A percentile compares a stretch with the other conserved stretches of the same genome.
These are phyloP conservation scores for Scolopax bukidnonensis DNA, from an alignment of 2,797 vertebrate genomes.

Conservation along the genomic window DNA sequence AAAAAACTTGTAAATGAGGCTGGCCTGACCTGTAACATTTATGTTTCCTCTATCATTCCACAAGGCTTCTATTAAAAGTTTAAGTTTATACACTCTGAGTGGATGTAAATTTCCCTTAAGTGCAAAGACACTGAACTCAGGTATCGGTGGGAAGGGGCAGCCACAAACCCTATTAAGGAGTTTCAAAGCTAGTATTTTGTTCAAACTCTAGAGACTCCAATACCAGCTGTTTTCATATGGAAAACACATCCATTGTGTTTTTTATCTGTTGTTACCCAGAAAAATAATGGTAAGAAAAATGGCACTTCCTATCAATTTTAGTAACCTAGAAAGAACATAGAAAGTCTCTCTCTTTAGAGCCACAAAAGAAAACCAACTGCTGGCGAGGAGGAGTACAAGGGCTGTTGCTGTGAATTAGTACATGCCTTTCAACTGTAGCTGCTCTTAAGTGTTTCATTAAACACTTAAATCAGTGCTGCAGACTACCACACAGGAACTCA, in stretches of 20 bases:
- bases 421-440: not conserved
- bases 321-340: not conserved
- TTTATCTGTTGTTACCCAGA: not conserved
- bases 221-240: not conserved
- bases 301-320: not conserved
- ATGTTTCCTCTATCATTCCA: not conserved
- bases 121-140: not conserved
- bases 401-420: not conserved
- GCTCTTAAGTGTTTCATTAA: not conserved
- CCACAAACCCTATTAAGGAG: not conserved
- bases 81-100: not conserved
- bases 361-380: not conserved
- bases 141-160: accelerated
- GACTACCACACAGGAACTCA: not conserved
- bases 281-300: not conserved
- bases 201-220: not conserved
- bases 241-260: not conserved
- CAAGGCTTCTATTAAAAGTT: not conserved
- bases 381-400: not conserved
- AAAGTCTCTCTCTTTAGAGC: not conserved
- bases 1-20: not conserved
- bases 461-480: not conserved
- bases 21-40: not conserved
- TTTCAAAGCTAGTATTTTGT: not conserved
- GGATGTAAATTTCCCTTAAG: not conserved